Conservation (phyloP, 2,888 invertebrate genomes). For the Lepidocyrtoides sp. region DNA sequence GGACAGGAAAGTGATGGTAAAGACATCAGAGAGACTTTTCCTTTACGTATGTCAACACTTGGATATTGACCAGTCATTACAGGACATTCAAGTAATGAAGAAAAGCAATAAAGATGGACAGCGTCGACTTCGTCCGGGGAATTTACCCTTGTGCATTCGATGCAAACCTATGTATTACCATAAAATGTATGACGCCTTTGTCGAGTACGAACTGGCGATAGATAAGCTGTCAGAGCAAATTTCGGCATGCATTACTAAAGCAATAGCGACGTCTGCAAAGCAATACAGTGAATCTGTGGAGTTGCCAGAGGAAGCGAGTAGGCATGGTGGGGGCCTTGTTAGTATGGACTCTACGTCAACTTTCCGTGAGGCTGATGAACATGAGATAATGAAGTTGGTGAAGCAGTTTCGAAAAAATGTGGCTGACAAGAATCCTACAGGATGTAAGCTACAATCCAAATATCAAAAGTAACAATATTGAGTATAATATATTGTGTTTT, state of each 20-base stretch:
- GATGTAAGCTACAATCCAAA: conserved; percentile 27
- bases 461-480: no score
- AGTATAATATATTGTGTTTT: no score
- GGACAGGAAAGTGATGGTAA: background rate
- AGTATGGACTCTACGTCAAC: background rate
- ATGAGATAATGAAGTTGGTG: conserved; percentile 58
- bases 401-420: conserved; percentile 44
- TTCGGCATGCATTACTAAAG: conserved; percentile 34
- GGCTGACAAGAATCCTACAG: conserved; percentile 35
- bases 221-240: conserved; percentile 28
- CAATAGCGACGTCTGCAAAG: conserved; percentile 46
- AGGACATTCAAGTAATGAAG: background rate
- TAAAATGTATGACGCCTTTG: conserved; percentile 52
- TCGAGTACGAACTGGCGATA: conserved; percentile 30
- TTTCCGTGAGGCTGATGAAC: conserved; percentile 14
- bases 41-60: conserved; percentile 23
- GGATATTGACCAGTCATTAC: background rate
- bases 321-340: background rate
- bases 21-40: conserved; percentile 38
- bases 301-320: background rate
- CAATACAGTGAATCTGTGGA: background rate
- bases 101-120: conserved; percentile 23
- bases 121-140: conserved; percentile 7
- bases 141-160: conserved; percentile 34
- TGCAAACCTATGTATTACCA: conserved; percentile 24